Base-by-base conservation (phyloP, 1,140 invertebrate genomes). In the Eulimnadia texana region DNA sequence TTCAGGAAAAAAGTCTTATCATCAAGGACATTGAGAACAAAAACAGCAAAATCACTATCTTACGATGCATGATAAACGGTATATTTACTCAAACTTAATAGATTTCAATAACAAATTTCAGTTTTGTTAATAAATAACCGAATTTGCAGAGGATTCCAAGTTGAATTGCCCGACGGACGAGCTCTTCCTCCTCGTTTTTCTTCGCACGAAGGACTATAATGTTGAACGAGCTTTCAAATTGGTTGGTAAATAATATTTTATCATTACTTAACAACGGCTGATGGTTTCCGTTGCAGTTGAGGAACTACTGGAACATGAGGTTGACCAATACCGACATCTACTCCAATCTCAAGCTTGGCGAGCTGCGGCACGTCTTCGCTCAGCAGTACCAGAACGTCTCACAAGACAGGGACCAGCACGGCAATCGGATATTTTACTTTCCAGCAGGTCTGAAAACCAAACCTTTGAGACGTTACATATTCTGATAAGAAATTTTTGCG, bases 301-400 rank as follows among this genome's bases (percentile, higher is more conserved):
- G 25, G 13, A 60, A 60, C 50, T 60, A 60, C 50, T 11, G 33
- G 50, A 50, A n/a, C 1, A 50, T 60, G 58, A 33, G 58, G 27
- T 20, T n/a, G 11, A 11, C 33, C 13, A 51, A 51, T 22, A 3
- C 50, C 25, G 49, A 49, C 16, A 3, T 60, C 13, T 60, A 52
- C 50, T 25, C 20, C n/a, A 29, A 28, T 52, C 23, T 27, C 13
- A 52, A 16, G 6, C 33, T 50, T 20, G 50, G 23, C 19, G 23
- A 51, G 42, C 33, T 60, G 42, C n/a, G 20, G 23, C 58, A 50
- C 50, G 58, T 55, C 22, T 11, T 60, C n/a, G 50, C 50, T 23
- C 42, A 60, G 16, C 25, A 60, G 22, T 49, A 50, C 16, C 47
- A 52, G 9, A 24, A 28, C 13, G 13, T 60, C 3, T 52, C 50